Evolutionary conservation across 2,888 invertebrate species (phyloP), one percentile per base, ranked within the genome.

Genomic region (Phania funesta): DNA sequence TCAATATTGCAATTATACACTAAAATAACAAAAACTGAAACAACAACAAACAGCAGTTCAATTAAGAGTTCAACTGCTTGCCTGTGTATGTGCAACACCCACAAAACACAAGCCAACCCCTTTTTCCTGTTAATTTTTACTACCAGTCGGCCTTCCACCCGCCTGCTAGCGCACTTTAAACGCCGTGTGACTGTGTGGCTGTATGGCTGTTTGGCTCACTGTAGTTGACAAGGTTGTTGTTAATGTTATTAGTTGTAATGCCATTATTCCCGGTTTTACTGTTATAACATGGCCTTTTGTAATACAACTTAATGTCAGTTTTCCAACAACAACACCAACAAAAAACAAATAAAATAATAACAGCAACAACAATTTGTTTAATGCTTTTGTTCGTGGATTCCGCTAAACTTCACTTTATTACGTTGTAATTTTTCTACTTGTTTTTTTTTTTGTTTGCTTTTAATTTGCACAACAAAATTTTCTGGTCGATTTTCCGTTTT

Each of bases 231-330:
- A 70, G 54, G 76, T 73, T 81, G 76, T 73, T 81, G 71, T 82
- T 82, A 82, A 82, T 77, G 73, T 77, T 82, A 82, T 82, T 77
- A 82, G 68, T 82, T 68, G 62, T 77, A 82, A 82, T 82, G 50
- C 74, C 73, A 77, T 82, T 82, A 82, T 74, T 50, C 50, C 64
- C 82, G 68, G 64, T 70, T 78, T 78, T 70, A 52, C 56, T 64
- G 52, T 38, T 54, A 82, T 74, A 78, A 70, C 56, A 35, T 64
- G 74, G 70, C 82, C 82, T 74, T 81, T 82, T 78, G 74, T 78
- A 54, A 70, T 44, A 78, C n/a, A n/a, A n/a, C 74, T 74, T 82
- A 70, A 74, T 68, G 70, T 82, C 78, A 82, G 60, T 82, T 82
- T 78, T 56, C n/a, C 29, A n/a, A 35, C 13, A 54, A 38, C 29